Evolutionary conservation across 1,140 invertebrate genomes (phyloP).

Genomic region (Lucilia sericata): DNA sequence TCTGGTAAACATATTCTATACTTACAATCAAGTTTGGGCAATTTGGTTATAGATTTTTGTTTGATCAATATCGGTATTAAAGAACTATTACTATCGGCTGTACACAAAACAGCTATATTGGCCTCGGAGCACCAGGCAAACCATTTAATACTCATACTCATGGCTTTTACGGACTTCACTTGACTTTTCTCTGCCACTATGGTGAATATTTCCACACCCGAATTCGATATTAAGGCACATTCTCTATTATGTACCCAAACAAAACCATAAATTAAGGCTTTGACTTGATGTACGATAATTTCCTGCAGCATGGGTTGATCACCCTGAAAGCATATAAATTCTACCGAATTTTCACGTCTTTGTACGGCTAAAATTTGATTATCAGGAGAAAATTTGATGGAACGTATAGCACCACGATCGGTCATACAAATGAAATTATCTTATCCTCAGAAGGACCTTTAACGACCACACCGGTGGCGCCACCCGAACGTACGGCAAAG

Average conservation of each 20-base stretch:
- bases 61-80: slow-evolving; percentile 88
- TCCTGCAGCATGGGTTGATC: slow-evolving; percentile 82
- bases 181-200: slow-evolving; percentile 83
- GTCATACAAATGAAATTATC: slow-evolving; percentile 87
- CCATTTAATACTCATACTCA: slow-evolving; percentile 81
- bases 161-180: slow-evolving; percentile 83
- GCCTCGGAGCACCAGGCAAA: slow-evolving; percentile 88
- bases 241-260: slow-evolving; percentile 90
- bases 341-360: slow-evolving; percentile 81
- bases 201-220: slow-evolving; percentile 91
- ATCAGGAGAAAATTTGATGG: slow-evolving; percentile 94
- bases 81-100: slow-evolving; percentile 80
- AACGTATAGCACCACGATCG: slow-evolving; percentile 88
- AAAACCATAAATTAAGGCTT: slow-evolving; percentile 89
- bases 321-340: slow-evolving; percentile 88
- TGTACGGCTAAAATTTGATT: slow-evolving; percentile 91
- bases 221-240: slow-evolving; percentile 89
- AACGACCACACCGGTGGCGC: slow-evolving; percentile 91
- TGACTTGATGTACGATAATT: slow-evolving; percentile 88
- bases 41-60: slow-evolving; percentile 84
- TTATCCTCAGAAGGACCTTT: slow-evolving; percentile 82
- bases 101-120: slow-evolving; percentile 84
- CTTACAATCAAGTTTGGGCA: slow-evolving; percentile 91
- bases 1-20: slow-evolving; percentile 46
- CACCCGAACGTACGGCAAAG: slow-evolving; percentile 90